Evolutionary conservation across 2,797 vertebrate genomes (phyloP).

Genomic region (Huso huso): DNA sequence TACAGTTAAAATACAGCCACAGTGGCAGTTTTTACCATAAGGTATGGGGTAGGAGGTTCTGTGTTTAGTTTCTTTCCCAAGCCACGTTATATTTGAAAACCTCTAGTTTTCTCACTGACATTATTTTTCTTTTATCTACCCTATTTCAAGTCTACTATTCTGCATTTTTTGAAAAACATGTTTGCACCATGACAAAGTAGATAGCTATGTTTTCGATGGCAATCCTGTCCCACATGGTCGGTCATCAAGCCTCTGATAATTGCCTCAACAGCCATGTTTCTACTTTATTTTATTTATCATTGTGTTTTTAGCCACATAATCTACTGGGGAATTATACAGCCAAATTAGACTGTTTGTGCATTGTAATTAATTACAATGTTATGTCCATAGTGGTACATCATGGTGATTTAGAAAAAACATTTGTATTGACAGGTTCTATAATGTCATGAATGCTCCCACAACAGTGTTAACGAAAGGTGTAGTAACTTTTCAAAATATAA

Average conservation of each 20-base stretch:
- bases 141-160: not conserved
- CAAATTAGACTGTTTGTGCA: not conserved
- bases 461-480: too few species aligned
- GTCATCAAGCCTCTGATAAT: not conserved
- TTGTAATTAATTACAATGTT: too few species aligned
- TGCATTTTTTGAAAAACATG: not conserved
- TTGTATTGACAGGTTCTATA: too few species aligned
- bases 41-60: too few species aligned
- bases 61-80: too few species aligned
- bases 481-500: too few species aligned
- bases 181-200: not conserved
- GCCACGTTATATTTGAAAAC: not conserved
- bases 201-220: not conserved
- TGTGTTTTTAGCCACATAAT: not conserved
- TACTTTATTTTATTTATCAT: not conserved
- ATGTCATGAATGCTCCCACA: too few species aligned
- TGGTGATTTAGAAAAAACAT: too few species aligned
- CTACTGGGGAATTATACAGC: not conserved
- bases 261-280: not conserved
- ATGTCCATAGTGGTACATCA: too few species aligned
- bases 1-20: too few species aligned
- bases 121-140: slow-evolving; percentile 1
- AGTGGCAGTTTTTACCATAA: too few species aligned
- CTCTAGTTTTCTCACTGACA: not conserved
- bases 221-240: not conserved